Evolutionary conservation across 2,797 vertebrate genomes (phyloP), one percentile per base, ranked within the genome.

Genomic region (Esox masquinongy): DNA sequence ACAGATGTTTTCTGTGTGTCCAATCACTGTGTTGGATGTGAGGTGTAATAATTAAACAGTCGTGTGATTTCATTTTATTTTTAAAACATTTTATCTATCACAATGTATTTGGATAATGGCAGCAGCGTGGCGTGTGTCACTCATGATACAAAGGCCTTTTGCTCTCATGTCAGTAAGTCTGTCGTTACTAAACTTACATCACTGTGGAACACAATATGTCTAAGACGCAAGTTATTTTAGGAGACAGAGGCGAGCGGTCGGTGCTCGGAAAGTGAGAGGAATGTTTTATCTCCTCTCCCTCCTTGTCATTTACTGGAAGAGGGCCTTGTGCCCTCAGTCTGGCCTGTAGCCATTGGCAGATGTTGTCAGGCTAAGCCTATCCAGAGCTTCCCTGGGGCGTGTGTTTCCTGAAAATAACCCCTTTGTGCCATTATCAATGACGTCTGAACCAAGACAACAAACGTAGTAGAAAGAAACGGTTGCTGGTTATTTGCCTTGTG

Each of bases 291-390:
- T 87, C 76, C 71, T 76, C 71, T 39, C 31, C 8, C 22, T 64
- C 26, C 72, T 51, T 76, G 80, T 61, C 53, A 80, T 88, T 92
- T 88, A 87, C 91, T 86, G 85, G 85, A 91, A 91, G 80, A 36
- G 15, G 76, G 67, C 80, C 80, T 70, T 77, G 47, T 82, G 80
- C 47, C 24, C 56, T 88, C 75, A 78, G 80, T 71, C 83, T 85
- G 89, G 87, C 86, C 75, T 43, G 78, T 82, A 82, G 85, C 87
- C 90, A 86, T 2, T 26, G 22, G 79, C 56, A 2, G 43, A 2
- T 61, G 80, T 83, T 84, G 83, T 79, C 84, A 86, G 67, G 31
- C 68, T 0, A 82, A 75, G 70, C 78, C 77, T 31, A 74, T 61
- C 56, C 56, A 61, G 56, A 61, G 56, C 56, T 14, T 22, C 56